phyloP scores from a whole-genome alignment of 2,797 vertebrate species.

The Ptychobarbus kaznakovi region DNA sequence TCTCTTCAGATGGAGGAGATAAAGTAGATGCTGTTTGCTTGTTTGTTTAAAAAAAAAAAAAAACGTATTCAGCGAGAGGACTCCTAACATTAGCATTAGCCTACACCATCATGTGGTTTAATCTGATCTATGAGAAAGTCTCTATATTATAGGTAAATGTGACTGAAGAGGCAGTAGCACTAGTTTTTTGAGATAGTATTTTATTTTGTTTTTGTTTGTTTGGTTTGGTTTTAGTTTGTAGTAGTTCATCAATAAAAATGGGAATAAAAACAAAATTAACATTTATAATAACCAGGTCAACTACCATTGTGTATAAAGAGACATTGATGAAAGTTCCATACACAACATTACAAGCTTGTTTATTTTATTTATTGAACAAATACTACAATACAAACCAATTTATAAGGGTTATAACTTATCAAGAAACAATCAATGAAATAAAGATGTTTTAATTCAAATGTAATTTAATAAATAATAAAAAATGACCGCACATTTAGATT shows the following conservation, averaged over 20 bases:
- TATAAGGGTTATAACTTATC: neutral
- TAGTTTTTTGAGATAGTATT: neutral
- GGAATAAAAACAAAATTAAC: too few relatives aligned
- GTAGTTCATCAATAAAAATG: too few relatives aligned
- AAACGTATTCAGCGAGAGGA: neutral
- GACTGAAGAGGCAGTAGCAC: neutral
- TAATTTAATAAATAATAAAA: neutral
- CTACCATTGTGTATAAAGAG: too few relatives aligned
- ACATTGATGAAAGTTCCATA: too few relatives aligned
- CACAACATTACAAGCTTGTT: neutral
- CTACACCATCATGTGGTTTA: neutral
- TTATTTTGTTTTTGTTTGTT: neutral
- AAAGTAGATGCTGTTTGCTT: constrained; percentile 1
- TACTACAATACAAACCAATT: neutral
- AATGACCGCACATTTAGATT: too few relatives aligned
- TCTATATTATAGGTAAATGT: neutral
- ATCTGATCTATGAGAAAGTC: neutral
- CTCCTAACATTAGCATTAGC: neutral
- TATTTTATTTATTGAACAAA: neutral
- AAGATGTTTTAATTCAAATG: neutral
- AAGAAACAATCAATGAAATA: neutral
- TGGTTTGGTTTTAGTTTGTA: too few relatives aligned
- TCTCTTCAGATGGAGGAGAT: constrained; percentile 40
- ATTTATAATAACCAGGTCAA: too few relatives aligned
- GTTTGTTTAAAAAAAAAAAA: neutral